Percentiles rank a stretch among this genome's conserved stretches.
These are phyloP conservation scores for Zootermopsis nevadensis DNA, from an alignment of 2,888 invertebrate species.

Conservation along the genomic window DNA sequence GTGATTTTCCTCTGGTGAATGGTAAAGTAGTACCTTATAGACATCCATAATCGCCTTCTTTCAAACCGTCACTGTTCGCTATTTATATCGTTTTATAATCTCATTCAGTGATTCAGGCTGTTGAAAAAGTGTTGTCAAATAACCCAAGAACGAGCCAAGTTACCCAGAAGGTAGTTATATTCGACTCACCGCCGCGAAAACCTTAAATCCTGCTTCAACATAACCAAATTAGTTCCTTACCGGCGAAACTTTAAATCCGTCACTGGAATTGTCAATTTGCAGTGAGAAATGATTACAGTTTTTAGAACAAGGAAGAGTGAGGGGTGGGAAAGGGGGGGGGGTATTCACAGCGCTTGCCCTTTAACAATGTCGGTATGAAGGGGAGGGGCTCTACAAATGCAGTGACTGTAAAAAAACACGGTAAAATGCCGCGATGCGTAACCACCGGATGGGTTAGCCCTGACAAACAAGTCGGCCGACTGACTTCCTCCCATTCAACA, in stretches of 20 bases:
- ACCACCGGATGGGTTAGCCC: constrained; percentile 39
- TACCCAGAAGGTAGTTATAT: no score
- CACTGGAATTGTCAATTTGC: constrained; percentile 25
- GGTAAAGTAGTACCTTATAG: no score
- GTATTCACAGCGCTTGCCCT: constrained; percentile 19
- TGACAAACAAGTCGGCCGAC: background rate
- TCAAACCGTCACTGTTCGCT: no score
- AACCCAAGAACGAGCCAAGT: background rate
- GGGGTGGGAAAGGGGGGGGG: background rate
- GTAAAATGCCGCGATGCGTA: constrained; percentile 2
- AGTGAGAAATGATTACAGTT: constrained; percentile 32
- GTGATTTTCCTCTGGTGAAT: no score
- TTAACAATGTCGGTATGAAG: constrained; percentile 29
- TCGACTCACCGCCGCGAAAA: no score
- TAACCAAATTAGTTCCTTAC: no score
- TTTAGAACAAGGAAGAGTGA: background rate
- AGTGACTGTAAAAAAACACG: constrained; percentile 30
- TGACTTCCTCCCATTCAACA: constrained; percentile 31
- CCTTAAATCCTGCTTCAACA: no score
- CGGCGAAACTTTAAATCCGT: background rate
- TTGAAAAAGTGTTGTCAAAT: background rate
- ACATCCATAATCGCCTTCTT: no score
- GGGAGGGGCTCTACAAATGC: constrained; percentile 14
- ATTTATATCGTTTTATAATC: no score
- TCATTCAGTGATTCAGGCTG: no score